A percentile compares a stretch with the other conserved stretches of the same genome.
These are phyloP conservation scores for Chloropsis cyanopogon DNA, from an alignment of 2,113 vertebrate species.

Conservation along the genomic window DNA sequence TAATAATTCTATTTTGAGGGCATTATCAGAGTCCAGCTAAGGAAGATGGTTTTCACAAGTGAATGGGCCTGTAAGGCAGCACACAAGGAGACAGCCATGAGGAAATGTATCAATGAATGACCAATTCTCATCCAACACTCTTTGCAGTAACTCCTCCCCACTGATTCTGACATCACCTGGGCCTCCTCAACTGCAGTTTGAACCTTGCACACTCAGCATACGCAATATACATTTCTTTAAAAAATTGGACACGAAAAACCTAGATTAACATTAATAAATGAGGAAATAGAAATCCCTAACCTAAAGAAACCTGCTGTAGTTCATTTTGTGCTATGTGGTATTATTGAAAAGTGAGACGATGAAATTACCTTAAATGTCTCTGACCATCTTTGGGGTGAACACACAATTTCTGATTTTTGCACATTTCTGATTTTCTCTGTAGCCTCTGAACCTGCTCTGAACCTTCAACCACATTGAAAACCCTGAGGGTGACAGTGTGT, in stretches of 20 bases:
- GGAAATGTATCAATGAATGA: not conserved
- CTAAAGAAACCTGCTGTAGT: not conserved
- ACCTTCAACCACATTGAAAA: not conserved
- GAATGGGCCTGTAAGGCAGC: not conserved
- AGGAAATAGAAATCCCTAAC: not conserved
- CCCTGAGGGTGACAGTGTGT: fast-evolving
- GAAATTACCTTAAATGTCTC: not conserved
- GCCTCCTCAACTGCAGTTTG: not conserved
- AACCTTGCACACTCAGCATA: not conserved
- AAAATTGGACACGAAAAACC: not conserved
- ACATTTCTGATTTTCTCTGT: not conserved
- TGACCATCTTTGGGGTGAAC: not conserved
- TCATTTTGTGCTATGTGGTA: not conserved
- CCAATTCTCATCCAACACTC: not conserved
- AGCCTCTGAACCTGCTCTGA: not conserved
- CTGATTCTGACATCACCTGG: not conserved
- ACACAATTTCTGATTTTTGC: not conserved
- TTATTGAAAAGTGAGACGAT: not conserved
- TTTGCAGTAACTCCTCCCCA: not conserved
- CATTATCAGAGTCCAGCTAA: not conserved
- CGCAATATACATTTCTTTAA: not conserved
- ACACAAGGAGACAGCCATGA: not conserved
- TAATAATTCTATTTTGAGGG: not conserved
- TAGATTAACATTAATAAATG: not conserved
- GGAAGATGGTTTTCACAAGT: not conserved